Evolutionary conservation across 2,113 vertebrate genomes (phyloP).

Genomic region (Lepisosteus osseus): DNA sequence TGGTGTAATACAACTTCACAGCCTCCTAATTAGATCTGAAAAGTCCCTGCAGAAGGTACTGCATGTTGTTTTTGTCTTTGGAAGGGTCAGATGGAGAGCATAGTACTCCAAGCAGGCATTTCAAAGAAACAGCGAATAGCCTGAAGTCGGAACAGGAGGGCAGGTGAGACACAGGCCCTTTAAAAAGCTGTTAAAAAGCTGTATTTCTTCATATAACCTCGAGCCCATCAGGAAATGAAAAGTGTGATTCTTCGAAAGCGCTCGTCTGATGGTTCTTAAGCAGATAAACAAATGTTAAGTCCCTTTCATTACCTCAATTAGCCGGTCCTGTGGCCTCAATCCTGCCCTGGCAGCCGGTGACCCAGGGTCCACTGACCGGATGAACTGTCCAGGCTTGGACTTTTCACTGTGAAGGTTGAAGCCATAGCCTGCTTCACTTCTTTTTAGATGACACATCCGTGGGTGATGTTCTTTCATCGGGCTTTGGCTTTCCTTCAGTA

Average conservation of each 20-base stretch:
- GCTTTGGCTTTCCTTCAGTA: slow-evolving; percentile 52
- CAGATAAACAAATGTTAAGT: not conserved
- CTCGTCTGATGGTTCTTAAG: not conserved
- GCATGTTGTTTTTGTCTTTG: no score
- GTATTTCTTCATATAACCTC: no score
- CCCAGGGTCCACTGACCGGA: slow-evolving; percentile 81
- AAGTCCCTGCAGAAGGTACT: no score
- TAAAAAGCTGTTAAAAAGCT: no score
- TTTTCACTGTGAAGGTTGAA: slow-evolving; percentile 94
- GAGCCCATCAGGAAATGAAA: not conserved
- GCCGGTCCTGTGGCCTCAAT: slow-evolving; percentile 77
- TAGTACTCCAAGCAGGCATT: no score
- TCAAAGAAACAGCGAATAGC: no score
- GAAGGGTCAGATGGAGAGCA: no score
- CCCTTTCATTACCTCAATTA: slow-evolving; percentile 76
- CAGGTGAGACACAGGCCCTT: no score
- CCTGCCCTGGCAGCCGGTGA: slow-evolving; percentile 76
- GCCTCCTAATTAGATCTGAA: no score
- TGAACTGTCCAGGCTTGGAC: slow-evolving; percentile 78
- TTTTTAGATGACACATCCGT: slow-evolving; percentile 80
- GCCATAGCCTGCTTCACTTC: slow-evolving; percentile 79
- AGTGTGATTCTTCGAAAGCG: not conserved
- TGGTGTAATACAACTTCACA: no score
- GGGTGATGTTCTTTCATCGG: slow-evolving; percentile 68
- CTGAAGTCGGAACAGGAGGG: no score